These are phyloP conservation scores for Cardinalis cardinalis DNA, from an alignment of 2,113 vertebrate genomes.

Conservation along the genomic window DNA sequence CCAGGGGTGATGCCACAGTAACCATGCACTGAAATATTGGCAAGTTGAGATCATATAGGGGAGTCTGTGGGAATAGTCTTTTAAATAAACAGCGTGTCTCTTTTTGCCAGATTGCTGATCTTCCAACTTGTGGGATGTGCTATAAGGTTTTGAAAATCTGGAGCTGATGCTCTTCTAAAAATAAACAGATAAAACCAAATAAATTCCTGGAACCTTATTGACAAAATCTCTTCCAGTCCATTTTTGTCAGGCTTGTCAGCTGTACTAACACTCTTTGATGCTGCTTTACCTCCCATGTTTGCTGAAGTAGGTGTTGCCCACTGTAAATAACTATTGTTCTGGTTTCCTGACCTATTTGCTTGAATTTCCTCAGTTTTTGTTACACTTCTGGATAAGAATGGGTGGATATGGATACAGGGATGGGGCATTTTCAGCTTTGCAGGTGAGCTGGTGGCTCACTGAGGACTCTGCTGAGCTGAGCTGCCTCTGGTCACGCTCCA, in stretches of 20 bases:
- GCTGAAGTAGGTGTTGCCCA: slow-evolving; percentile 6
- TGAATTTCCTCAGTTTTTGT: neutral
- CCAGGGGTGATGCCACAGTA: neutral
- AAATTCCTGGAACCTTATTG: neutral
- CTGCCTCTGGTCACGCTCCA: neutral
- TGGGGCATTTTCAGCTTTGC: neutral
- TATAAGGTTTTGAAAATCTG: neutral
- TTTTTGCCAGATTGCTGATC: neutral
- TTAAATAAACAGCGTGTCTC: neutral
- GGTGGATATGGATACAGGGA: neutral
- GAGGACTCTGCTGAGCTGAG: neutral
- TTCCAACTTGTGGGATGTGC: neutral
- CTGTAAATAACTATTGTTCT: slow-evolving; percentile 24
- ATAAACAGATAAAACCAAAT: neutral
- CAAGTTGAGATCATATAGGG: neutral
- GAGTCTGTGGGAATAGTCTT: neutral
- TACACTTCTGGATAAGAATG: neutral
- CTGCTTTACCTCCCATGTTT: neutral
- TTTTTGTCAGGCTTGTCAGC: neutral
- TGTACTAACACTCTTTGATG: slow-evolving; percentile 38
- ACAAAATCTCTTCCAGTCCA: neutral
- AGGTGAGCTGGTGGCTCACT: neutral
- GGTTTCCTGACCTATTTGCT: neutral
- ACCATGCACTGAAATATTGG: neutral
- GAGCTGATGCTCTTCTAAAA: neutral